phyloP scores from a whole-genome alignment of 1,140 invertebrate species.

The Patella vulgata region DNA sequence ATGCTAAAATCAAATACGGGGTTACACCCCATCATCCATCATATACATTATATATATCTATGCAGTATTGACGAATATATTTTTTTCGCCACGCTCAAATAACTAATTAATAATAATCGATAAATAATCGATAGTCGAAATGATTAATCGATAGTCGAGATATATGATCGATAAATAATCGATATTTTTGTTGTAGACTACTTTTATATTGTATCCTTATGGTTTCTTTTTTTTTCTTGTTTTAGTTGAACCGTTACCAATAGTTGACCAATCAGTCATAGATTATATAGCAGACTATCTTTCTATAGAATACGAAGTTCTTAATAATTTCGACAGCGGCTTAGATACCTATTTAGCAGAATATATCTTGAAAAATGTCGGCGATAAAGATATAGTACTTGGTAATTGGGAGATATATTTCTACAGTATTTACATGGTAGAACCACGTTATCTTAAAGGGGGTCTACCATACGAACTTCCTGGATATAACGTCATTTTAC shows the following conservation, averaged over 20 bases:
- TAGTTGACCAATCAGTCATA: conserved; percentile 33
- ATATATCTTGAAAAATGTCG: conserved; percentile 39
- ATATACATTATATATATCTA: no score
- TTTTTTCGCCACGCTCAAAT: no score
- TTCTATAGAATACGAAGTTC: conserved; percentile 34
- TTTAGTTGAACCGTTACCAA: conserved; percentile 7
- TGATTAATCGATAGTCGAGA: no score
- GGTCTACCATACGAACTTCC: conserved; percentile 21
- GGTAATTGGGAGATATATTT: conserved; percentile 50
- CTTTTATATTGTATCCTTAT: no score
- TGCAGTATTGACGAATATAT: no score
- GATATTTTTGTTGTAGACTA: no score
- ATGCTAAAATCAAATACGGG: no score
- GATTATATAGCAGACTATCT: conserved; percentile 44
- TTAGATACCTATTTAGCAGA: conserved; percentile 14
- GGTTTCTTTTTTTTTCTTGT: background rate
- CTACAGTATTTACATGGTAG: conserved; percentile 29
- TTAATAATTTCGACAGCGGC: conserved; percentile 39
- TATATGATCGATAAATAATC: no score
- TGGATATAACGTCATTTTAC: conserved; percentile 29
- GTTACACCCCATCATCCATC: no score
- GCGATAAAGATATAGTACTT: conserved; percentile 15
- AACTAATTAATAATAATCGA: no score
- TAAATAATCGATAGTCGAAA: no score
- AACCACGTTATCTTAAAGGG: conserved; percentile 31